A percentile compares a stretch with the other conserved stretches of the same genome.
Conservation (phyloP, 2,797 vertebrate genomes). For the Eurystomus glaucurus region DNA sequence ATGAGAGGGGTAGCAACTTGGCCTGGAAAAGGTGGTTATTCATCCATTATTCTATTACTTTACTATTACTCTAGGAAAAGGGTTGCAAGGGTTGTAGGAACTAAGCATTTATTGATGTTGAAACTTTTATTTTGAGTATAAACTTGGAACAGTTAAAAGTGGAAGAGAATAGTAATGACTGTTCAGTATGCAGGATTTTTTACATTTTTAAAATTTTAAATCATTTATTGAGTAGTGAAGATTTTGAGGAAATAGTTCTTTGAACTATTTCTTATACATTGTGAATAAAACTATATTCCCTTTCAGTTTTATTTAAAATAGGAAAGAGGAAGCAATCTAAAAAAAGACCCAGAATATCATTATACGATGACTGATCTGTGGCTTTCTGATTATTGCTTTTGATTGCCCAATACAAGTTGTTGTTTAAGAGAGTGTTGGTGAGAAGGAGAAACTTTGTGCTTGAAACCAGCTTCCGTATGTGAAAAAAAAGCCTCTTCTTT, state of each 20-base stretch:
- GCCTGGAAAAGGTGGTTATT: neutral
- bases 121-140: neutral
- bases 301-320: conserved; percentile 25
- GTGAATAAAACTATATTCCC: neutral
- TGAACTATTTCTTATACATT: neutral
- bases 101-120: neutral
- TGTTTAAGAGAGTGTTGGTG: neutral
- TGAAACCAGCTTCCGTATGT: neutral
- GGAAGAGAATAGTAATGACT: accelerated
- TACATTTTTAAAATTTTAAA: neutral
- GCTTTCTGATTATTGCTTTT: conserved; percentile 7
- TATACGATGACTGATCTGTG: neutral
- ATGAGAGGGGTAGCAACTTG: neutral
- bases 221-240: neutral
- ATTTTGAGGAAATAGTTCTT: neutral
- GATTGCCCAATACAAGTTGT: neutral
- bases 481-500: neutral
- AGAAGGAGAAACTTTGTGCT: neutral
- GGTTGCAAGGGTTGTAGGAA: neutral
- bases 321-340: conserved; percentile 41
- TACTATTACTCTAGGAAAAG: neutral
- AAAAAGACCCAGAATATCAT: neutral
- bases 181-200: neutral
- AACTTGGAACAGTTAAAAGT: neutral
- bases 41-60: neutral